Conservation (phyloP, 2,113 vertebrate genomes). For the Caracal caracal region DNA sequence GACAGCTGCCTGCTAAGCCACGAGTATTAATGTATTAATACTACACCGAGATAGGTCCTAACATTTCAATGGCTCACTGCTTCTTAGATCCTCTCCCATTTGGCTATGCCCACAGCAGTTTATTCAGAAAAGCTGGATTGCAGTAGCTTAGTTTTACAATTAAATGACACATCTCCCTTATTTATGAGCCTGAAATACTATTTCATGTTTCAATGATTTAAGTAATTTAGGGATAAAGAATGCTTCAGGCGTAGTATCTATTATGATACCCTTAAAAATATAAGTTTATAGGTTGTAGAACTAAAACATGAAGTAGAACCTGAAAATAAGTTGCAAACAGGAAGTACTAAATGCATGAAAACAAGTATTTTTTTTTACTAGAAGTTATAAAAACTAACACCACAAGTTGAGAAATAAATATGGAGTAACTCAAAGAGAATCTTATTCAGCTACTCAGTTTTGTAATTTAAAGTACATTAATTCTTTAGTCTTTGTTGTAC, state of each 20-base stretch:
- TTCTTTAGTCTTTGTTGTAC: neutral
- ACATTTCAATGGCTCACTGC: neutral
- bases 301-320: slow-evolving; percentile 12
- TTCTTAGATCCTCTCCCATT: neutral
- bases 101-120: neutral
- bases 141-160: neutral
- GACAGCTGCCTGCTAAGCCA: neutral
- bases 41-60: neutral
- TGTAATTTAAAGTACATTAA: neutral
- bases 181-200: neutral
- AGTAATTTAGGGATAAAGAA: neutral
- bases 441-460: neutral
- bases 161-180: neutral
- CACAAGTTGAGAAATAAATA: slow-evolving; percentile 11
- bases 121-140: neutral
- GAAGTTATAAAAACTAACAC: neutral
- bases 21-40: neutral
- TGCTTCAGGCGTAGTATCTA: neutral
- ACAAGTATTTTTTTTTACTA: neutral
- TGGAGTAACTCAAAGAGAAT: neutral
- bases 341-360: neutral
- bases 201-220: slow-evolving; percentile 1
- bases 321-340: neutral
- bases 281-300: neutral
- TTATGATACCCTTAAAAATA: neutral